Evolutionary conservation across 1,140 invertebrate genomes (phyloP), one percentile per base, ranked within the genome.

Genomic region (Zeugodacus cucurbitae): DNA sequence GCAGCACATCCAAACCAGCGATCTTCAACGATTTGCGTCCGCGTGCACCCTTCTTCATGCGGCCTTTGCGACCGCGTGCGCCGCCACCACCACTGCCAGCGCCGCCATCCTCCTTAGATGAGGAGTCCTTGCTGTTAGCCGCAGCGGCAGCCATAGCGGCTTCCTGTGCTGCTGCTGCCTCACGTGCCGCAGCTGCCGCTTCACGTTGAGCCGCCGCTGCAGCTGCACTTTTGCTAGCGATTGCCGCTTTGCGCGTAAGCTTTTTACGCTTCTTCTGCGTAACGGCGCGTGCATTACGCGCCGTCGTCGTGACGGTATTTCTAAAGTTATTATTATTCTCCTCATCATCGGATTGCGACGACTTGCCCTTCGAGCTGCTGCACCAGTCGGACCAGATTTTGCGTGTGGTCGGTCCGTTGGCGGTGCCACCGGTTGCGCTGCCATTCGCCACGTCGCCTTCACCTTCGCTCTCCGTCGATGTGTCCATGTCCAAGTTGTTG

Each of bases 1-100:
- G 98, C 88, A 99, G 94, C 89, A 98, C 94, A 94, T 98, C 98
- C 86, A 99, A 94, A 29, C 98, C 97, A 88, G 96, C 96, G 89
- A 98, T 98, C 93, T 93, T 93, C 11, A 93, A 62, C 32, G 89
- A 91, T 17, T 92, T 93, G 10, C 90, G 88, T 10, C 92, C 91
- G 0, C 92, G 90, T 78, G 91, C 91, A 41, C 91, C 90, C 70
- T 91, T 91, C 2, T 91, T 92, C 85, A 93, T 91, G 34, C 92
- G 91, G 0, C 91, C 92, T 7, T 92, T 92, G 0, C 92, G 88
- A 41, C 87, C 86, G 22, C 70, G 54, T 88, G 0, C 89, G 87
- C 32, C 89, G 57, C 57, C 70, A 70, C 78, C 82, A 59, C 86
- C 88, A 32, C 44, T 67, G n/a, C 59, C 70, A 58, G 90, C 89